These are phyloP conservation scores for Stegana nigrithorax DNA, from an alignment of 2,888 invertebrate genomes.

Conservation along the genomic window DNA sequence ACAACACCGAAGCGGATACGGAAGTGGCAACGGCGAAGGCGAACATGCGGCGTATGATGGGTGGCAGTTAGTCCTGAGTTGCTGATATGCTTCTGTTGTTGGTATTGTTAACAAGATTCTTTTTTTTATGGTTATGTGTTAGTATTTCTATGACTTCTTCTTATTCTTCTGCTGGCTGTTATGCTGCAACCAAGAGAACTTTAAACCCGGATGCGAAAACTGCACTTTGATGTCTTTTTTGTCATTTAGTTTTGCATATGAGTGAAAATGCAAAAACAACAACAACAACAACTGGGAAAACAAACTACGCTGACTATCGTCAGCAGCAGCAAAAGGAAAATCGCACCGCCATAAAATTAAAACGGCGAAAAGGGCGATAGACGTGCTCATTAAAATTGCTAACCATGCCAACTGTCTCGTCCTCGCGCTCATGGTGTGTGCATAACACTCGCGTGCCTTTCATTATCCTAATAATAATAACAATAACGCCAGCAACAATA, in stretches of 20 bases:
- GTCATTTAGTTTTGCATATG: neutral
- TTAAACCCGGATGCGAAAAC: slow-evolving; percentile 49
- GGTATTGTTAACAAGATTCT: slow-evolving; percentile 18
- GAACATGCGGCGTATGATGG: neutral
- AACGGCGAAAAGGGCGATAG: no score
- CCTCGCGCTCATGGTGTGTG: no score
- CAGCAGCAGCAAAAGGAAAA: neutral
- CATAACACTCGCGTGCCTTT: no score
- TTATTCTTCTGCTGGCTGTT: neutral
- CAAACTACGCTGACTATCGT: no score
- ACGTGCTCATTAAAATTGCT: slow-evolving; percentile 51
- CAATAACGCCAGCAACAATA: neutral
- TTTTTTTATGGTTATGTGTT: neutral
- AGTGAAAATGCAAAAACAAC: slow-evolving; percentile 46
- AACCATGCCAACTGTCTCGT: no score
- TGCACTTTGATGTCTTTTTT: slow-evolving; percentile 55
- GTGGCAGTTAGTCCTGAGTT: neutral
- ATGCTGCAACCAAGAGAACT: neutral
- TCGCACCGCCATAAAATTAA: no score
- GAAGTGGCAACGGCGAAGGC: slow-evolving; percentile 36
- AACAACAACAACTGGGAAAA: slow-evolving; percentile 26
- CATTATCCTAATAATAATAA: no score
- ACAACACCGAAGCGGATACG: slow-evolving; percentile 40
- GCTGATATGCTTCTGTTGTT: slow-evolving; percentile 31
- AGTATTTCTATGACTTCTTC: neutral